Evolutionary conservation across 1,140 invertebrate genomes (phyloP), one percentile per base, ranked within the genome.

Genomic region (Tetragonula clypearis): DNA sequence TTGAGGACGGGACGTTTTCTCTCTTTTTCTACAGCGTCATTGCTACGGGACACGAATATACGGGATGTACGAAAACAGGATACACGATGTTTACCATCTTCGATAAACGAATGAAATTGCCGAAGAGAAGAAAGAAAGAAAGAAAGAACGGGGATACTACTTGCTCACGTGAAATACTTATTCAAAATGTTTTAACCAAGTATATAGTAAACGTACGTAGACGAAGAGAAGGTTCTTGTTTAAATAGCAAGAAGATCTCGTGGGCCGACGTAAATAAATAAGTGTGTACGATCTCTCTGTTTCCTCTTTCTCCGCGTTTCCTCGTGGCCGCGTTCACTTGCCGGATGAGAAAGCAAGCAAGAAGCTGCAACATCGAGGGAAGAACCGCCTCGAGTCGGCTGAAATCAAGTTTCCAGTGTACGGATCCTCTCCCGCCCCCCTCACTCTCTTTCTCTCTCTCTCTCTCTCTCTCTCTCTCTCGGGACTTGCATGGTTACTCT

Each of bases 221-320:
- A n/a, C 23, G 15, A n/a, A 23, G 23, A 6, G 81, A 84, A 69
- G 85, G 80, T 86, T 84, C 77, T 80, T 55, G 84, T 66, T 76
- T 83, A 88, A 88, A 85, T 82, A 79, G 79, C 84, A 83, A 83
- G 62, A 79, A 79, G 89, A 80, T 91, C 89, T 87, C 88, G 77
- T 89, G 82, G 69, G 26, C 65, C 79, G 82, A 88, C 87, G 85
- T 88, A 87, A 88, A 88, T 87, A 88, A 88, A 88, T 88, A 88
- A 88, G 75, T 85, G 75, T 85, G 73, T 60, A 58, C 53, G 77
- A 80, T 69, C 35, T 53, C 35, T 53, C 60, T 49, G n/a, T 60
- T 68, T 71, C 41, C 84, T n/a, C 30, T 30, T 30, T 1, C 30
- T 55, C 53, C 69, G 60, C 69, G 60, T 15, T 73, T 83, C 74